These are phyloP conservation scores for Muricea muricata DNA, from an alignment of 92 coral and sea anemone species.

Conservation along the genomic window DNA sequence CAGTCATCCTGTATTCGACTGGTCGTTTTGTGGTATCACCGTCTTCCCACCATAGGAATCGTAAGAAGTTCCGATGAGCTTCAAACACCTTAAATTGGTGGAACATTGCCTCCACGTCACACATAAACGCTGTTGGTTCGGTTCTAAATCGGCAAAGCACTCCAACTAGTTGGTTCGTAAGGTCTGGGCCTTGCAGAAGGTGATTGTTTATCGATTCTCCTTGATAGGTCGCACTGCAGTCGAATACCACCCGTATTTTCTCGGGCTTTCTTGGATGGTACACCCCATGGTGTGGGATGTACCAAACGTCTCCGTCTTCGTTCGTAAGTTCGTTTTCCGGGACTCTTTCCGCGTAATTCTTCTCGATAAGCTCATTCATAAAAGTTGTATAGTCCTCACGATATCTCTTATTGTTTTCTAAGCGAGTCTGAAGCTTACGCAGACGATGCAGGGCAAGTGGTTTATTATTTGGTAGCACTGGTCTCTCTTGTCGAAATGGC, in stretches of 20 bases:
- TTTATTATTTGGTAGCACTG: slow-evolving; percentile 54
- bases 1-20: slow-evolving; percentile 46
- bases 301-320: slow-evolving; percentile 38
- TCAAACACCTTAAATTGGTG: slow-evolving; percentile 46
- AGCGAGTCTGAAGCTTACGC: slow-evolving; percentile 31
- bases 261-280: slow-evolving; percentile 44
- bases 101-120: slow-evolving; percentile 60
- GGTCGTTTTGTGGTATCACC: slow-evolving; percentile 30
- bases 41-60: slow-evolving; percentile 49
- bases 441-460: slow-evolving; percentile 54
- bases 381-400: slow-evolving; percentile 44
- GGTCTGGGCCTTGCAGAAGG: slow-evolving; percentile 56
- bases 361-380: slow-evolving; percentile 52
- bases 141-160: slow-evolving; percentile 57
- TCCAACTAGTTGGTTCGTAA: slow-evolving; percentile 50
- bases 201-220: slow-evolving; percentile 40
- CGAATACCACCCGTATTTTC: slow-evolving; percentile 56
- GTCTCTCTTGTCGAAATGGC: slow-evolving; percentile 19
- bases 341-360: slow-evolving; percentile 52
- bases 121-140: slow-evolving; percentile 46
- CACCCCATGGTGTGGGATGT: slow-evolving; percentile 63
- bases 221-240: slow-evolving; percentile 30
- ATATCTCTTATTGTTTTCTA: slow-evolving; percentile 8
- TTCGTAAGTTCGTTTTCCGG: background rate
- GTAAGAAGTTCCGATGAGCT: slow-evolving; percentile 14